Conservation (phyloP, 2,797 vertebrate genomes). For the Premnoplex brunnescens region DNA sequence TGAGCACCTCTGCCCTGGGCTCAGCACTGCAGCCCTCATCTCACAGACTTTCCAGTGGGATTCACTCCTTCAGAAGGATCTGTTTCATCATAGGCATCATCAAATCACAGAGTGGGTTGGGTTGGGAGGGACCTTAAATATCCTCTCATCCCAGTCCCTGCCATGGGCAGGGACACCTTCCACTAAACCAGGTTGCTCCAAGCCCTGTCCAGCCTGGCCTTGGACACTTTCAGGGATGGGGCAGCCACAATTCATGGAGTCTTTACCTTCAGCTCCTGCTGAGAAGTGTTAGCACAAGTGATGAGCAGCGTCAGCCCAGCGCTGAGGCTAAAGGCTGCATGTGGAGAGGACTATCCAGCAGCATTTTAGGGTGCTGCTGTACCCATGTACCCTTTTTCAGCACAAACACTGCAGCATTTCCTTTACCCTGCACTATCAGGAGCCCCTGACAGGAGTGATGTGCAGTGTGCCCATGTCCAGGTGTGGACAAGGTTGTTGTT, state of each 20-base stretch:
- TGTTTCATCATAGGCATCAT: background rate
- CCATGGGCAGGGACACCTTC: background rate
- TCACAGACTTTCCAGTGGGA: background rate
- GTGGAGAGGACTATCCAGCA: background rate
- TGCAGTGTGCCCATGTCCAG: background rate
- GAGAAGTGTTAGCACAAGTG: background rate
- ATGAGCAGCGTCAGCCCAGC: background rate
- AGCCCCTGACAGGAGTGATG: background rate
- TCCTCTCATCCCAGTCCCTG: background rate
- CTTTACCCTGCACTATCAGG: background rate
- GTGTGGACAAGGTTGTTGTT: background rate
- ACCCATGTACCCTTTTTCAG: background rate
- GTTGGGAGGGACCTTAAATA: background rate
- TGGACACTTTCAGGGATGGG: background rate
- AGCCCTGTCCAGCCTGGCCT: background rate
- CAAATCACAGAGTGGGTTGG: background rate
- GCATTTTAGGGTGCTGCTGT: rapidly evolving
- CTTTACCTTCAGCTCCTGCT: background rate
- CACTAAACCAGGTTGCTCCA: background rate
- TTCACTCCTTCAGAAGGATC: background rate
- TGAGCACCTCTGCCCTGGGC: background rate
- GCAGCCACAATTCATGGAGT: background rate
- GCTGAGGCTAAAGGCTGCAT: background rate
- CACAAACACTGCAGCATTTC: background rate
- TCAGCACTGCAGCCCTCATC: background rate